These are phyloP conservation scores for Panorpa germanica DNA, from an alignment of 2,888 invertebrate genomes.

Conservation along the genomic window DNA sequence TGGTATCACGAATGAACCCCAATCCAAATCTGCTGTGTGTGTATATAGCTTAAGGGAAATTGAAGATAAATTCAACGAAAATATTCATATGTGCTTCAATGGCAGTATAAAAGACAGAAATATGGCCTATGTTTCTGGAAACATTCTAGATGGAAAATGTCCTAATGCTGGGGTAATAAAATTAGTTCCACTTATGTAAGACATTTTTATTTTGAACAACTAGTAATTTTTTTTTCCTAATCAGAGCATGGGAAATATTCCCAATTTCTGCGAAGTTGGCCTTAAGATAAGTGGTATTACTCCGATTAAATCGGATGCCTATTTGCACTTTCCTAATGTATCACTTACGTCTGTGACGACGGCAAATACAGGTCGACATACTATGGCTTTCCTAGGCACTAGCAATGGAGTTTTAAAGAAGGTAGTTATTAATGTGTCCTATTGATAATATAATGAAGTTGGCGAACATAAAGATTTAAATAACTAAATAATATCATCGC, in stretches of 20 bases:
- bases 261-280: constrained; percentile 82
- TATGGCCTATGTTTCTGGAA: constrained; percentile 80
- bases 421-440: constrained; percentile 41
- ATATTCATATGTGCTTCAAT: constrained; percentile 94
- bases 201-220: constrained; percentile 5
- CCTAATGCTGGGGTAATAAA: constrained; percentile 56
- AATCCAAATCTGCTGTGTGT: constrained; percentile 75
- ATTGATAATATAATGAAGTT: no score
- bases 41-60: constrained; percentile 81
- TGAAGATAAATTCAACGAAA: constrained; percentile 84
- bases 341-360: constrained; percentile 72
- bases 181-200: neutral
- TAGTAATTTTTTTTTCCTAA: constrained; percentile 9
- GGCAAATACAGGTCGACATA: constrained; percentile 77
- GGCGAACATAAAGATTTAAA: no score
- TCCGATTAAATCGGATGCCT: constrained; percentile 60
- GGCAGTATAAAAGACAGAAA: constrained; percentile 84
- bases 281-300: constrained; percentile 80
- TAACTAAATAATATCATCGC: no score
- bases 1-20: constrained; percentile 70
- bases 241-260: constrained; percentile 69
- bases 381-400: constrained; percentile 87
- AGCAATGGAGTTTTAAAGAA: constrained; percentile 72
- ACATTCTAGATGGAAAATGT: constrained; percentile 80
- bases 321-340: constrained; percentile 59